Conservation (phyloP, 2,797 vertebrate genomes). For the Falco naumanni region DNA sequence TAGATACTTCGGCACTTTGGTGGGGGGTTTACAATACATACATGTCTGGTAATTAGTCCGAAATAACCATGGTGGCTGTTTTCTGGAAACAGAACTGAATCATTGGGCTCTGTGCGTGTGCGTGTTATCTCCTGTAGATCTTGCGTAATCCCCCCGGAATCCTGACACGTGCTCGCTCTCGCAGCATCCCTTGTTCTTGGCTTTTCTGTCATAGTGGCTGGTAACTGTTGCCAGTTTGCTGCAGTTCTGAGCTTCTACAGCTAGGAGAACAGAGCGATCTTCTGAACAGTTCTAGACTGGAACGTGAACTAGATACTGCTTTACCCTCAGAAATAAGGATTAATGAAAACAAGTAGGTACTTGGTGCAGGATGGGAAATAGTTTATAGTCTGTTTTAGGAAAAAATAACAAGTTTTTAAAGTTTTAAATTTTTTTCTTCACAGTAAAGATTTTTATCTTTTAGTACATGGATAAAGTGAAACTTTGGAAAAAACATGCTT, state of each 20-base stretch:
- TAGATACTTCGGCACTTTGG: background rate
- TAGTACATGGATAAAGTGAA: background rate
- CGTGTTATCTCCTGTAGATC: background rate
- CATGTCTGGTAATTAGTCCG: background rate
- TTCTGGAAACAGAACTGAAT: background rate
- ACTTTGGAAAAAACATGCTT: background rate
- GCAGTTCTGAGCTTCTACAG: background rate
- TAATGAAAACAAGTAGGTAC: background rate
- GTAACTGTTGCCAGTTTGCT: background rate
- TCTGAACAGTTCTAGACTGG: background rate
- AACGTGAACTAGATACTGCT: background rate
- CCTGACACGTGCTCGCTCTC: background rate
- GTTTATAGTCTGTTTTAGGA: background rate
- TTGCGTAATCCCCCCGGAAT: background rate
- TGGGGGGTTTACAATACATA: background rate
- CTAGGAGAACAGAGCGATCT: background rate
- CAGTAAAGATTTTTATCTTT: background rate
- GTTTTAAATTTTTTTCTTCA: background rate
- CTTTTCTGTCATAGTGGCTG: constrained; percentile 32
- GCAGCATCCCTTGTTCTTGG: constrained; percentile 25
- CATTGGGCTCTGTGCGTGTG: background rate
- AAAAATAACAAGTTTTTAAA: background rate
- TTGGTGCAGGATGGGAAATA: background rate
- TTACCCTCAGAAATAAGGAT: background rate
- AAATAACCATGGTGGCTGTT: background rate